Evolutionary conservation across 1,140 invertebrate genomes (phyloP).

Genomic region (Mercenaria mercenaria): DNA sequence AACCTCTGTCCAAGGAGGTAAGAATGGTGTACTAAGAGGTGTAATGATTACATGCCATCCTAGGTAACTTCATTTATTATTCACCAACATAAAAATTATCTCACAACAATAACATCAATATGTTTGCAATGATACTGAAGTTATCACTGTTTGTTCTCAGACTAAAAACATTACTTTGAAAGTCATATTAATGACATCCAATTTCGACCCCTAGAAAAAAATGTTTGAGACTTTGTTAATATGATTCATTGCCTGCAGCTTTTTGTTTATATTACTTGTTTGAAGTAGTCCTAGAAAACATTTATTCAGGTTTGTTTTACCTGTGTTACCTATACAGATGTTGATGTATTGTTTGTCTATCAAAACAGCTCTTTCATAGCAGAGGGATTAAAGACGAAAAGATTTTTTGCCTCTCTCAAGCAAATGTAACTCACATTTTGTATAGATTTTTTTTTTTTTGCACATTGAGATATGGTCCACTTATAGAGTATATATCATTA

Average conservation of each 20-base stretch:
- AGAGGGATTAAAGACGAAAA: too few species aligned
- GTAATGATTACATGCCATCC: background rate
- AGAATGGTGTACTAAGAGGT: background rate
- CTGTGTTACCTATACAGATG: background rate
- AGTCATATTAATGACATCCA: slow-evolving; percentile 17
- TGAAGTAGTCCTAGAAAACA: background rate
- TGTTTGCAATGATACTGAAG: background rate
- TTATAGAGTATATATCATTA: too few species aligned
- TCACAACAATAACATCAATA: background rate
- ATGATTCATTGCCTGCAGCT: too few species aligned
- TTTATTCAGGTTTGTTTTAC: background rate
- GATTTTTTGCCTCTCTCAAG: too few species aligned
- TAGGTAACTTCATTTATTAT: background rate
- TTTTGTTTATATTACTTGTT: background rate
- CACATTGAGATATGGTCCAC: too few species aligned
- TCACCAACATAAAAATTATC: background rate
- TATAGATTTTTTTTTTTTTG: too few species aligned
- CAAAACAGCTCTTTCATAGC: background rate
- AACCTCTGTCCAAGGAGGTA: background rate
- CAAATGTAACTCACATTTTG: too few species aligned
- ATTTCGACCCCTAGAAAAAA: background rate
- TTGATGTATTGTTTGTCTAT: background rate
- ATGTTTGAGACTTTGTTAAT: background rate
- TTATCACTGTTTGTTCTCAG: background rate
- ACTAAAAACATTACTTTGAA: background rate